A percentile compares a stretch with the other conserved stretches of the same genome.
Evolutionary conservation across 2,113 vertebrate genomes (phyloP).

Genomic region (Saimiri boliviensis): DNA sequence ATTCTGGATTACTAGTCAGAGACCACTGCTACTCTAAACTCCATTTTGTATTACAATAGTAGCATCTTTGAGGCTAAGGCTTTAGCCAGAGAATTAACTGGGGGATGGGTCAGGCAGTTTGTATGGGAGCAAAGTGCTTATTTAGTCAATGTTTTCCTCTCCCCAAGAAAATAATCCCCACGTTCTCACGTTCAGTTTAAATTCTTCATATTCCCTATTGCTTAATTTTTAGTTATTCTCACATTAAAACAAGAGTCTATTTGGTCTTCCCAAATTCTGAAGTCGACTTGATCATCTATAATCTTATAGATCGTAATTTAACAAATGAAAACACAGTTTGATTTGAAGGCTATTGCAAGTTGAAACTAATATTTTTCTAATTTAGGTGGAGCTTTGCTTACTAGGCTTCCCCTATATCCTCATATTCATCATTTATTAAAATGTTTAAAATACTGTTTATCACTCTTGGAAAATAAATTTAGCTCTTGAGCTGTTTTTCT

Average conservation of each 20-base stretch:
- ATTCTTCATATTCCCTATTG: neutral
- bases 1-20: neutral
- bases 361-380: neutral
- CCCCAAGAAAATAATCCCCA: neutral
- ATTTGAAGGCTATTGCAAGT: neutral
- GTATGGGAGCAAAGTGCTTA: neutral
- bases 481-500: constrained; percentile 30
- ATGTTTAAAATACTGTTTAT: constrained; percentile 18
- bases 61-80: neutral
- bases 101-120: neutral
- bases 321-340: neutral
- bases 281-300: neutral
- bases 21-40: neutral
- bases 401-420: neutral
- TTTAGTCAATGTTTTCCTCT: neutral
- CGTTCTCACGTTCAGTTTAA: neutral
- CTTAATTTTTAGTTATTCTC: neutral
- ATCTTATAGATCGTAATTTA: neutral
- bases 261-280: neutral
- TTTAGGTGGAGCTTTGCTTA: neutral
- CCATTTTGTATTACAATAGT: too few species aligned
- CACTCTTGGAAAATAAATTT: neutral
- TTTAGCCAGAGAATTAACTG: neutral
- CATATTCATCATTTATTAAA: constrained; percentile 42
- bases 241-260: neutral